These are phyloP conservation scores for Hemibagrus guttatus DNA, from an alignment of 2,797 vertebrate species.

Conservation along the genomic window DNA sequence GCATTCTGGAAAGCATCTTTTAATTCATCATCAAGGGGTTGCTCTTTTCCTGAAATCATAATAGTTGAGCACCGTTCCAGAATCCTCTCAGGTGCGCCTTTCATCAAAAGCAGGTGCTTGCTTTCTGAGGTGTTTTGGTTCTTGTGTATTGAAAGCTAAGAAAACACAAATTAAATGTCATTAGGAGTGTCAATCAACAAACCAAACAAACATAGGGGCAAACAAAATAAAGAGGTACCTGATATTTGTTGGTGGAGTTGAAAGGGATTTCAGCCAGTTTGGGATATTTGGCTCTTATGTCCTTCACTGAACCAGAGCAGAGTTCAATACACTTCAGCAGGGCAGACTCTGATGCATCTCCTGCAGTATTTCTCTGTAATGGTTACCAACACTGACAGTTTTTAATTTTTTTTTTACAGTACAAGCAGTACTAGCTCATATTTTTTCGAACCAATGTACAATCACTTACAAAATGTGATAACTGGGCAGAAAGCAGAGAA, in stretches of 20 bases:
- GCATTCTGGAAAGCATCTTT: slow-evolving; percentile 93
- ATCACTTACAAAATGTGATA: background rate
- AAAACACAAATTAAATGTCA: background rate
- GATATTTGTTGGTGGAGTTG: slow-evolving; percentile 92
- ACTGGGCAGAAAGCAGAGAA: background rate
- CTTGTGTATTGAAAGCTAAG: slow-evolving; percentile 89
- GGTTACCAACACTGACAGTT: too few relatives aligned
- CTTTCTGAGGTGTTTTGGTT: slow-evolving; percentile 80
- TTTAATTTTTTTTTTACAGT: too few relatives aligned
- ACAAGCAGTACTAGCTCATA: too few relatives aligned
- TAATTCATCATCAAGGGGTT: slow-evolving; percentile 86
- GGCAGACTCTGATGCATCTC: slow-evolving; percentile 93
- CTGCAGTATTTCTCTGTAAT: slow-evolving; percentile 85
- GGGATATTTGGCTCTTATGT: slow-evolving; percentile 81
- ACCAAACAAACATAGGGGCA: background rate
- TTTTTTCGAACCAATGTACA: too few relatives aligned
- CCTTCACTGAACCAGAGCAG: slow-evolving; percentile 88
- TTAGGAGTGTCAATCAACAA: background rate
- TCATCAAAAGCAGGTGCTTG: slow-evolving; percentile 92
- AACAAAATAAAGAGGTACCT: slow-evolving; percentile 71
- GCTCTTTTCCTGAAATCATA: slow-evolving; percentile 86
- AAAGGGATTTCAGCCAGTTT: slow-evolving; percentile 77
- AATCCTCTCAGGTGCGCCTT: slow-evolving; percentile 93
- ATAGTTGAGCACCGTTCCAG: slow-evolving; percentile 91
- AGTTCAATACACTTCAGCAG: slow-evolving; percentile 94